Percentiles rank a stretch among this genome's conserved stretches.
Evolutionary conservation across 2,797 vertebrate genomes (phyloP).

Genomic region (Chrosomus eos): DNA sequence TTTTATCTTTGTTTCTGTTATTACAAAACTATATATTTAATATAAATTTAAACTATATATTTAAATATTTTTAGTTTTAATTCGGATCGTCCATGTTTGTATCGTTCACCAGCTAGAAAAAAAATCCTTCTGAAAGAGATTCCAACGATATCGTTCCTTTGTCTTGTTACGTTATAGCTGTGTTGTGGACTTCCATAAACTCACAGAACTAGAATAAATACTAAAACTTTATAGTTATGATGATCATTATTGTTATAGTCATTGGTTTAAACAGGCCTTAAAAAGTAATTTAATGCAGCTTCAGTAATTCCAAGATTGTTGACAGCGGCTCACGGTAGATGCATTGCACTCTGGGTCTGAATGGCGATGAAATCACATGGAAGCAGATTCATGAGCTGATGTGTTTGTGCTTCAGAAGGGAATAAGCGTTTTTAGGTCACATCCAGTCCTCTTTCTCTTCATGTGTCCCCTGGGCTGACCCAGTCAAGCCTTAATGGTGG

Average conservation of each 20-base stretch:
- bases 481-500: constrained; percentile 45
- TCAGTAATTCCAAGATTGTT: neutral
- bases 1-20: neutral
- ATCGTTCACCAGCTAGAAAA: neutral
- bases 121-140: neutral
- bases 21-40: too few species aligned
- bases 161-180: neutral
- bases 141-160: too few species aligned
- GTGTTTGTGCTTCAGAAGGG: neutral
- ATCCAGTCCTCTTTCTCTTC: constrained; percentile 40
- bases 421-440: constrained; percentile 41
- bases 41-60: too few species aligned
- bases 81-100: neutral
- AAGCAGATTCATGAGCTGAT: neutral
- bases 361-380: neutral
- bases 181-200: neutral
- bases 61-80: neutral
- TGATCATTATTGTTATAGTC: neutral
- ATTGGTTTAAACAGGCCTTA: neutral
- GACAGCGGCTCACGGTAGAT: neutral
- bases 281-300: neutral
- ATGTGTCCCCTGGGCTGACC: constrained; percentile 19
- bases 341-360: neutral
- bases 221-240: neutral
- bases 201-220: neutral